Conservation (phyloP, 2,797 vertebrate genomes). For the Halcyon leucocephala region DNA sequence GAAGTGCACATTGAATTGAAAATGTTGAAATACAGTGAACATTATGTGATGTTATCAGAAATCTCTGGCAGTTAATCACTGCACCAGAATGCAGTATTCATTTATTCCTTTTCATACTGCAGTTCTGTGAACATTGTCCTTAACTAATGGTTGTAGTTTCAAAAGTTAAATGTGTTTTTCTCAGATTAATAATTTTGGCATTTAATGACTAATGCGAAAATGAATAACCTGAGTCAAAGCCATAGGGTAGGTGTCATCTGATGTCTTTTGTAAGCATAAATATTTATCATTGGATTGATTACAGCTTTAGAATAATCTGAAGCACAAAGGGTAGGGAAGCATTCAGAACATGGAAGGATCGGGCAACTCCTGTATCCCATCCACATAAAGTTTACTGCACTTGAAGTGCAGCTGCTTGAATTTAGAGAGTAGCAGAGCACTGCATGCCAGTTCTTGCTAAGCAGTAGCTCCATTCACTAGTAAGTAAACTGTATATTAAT, state of each 20-base stretch:
- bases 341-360: not conserved
- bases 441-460: not conserved
- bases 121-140: slow-evolving; percentile 34
- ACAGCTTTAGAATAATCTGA: not conserved
- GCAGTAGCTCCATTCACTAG: not conserved
- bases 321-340: not conserved
- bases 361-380: not conserved
- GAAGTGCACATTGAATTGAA: not conserved
- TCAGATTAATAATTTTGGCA: slow-evolving; percentile 60
- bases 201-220: slow-evolving; percentile 58
- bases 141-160: slow-evolving; percentile 55
- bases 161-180: slow-evolving; percentile 51
- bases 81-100: not conserved
- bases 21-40: not conserved
- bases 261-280: slow-evolving; percentile 34
- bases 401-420: not conserved
- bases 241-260: slow-evolving; percentile 22
- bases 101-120: not conserved
- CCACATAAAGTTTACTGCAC: not conserved
- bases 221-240: slow-evolving; percentile 52
- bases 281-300: slow-evolving; percentile 57
- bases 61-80: not conserved
- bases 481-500: not conserved
- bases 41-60: not conserved
- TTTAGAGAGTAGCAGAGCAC: not conserved